These are phyloP conservation scores for Trachops cirrhosus DNA, from an alignment of 2,797 vertebrate species.

Conservation along the genomic window DNA sequence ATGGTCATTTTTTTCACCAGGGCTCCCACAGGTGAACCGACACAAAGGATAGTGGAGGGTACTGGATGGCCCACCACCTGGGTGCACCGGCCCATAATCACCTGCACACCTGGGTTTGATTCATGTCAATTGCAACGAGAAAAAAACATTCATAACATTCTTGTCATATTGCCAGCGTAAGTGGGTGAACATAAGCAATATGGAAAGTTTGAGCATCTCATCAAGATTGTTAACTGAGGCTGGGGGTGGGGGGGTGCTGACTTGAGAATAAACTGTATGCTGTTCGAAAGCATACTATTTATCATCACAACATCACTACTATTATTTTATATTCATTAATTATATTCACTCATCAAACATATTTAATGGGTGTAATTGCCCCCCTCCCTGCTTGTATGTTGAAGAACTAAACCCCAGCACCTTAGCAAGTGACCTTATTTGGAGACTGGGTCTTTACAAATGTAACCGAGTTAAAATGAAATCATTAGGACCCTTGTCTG, in stretches of 20 bases:
- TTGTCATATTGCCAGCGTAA: not conserved
- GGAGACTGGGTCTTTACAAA: not conserved
- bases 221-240: not conserved
- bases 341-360: not conserved
- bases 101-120: not conserved
- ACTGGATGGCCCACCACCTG: not conserved
- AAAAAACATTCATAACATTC: not conserved
- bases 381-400: not conserved
- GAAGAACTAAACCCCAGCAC: not conserved
- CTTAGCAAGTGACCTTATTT: not conserved
- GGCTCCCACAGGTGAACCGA: not conserved
- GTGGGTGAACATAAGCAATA: not conserved
- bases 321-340: not conserved
- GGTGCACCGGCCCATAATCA: accelerated
- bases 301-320: not conserved
- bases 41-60: not conserved
- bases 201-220: not conserved
- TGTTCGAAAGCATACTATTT: not conserved
- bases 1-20: not conserved
- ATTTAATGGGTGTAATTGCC: not conserved
- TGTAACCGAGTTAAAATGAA: not conserved
- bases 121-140: not conserved
- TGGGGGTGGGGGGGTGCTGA: accelerated
- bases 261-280: not conserved
- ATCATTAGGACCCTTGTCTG: no score